These are phyloP conservation scores for Phrynosoma platyrhinos DNA, from an alignment of 2,113 vertebrate genomes.

Conservation along the genomic window DNA sequence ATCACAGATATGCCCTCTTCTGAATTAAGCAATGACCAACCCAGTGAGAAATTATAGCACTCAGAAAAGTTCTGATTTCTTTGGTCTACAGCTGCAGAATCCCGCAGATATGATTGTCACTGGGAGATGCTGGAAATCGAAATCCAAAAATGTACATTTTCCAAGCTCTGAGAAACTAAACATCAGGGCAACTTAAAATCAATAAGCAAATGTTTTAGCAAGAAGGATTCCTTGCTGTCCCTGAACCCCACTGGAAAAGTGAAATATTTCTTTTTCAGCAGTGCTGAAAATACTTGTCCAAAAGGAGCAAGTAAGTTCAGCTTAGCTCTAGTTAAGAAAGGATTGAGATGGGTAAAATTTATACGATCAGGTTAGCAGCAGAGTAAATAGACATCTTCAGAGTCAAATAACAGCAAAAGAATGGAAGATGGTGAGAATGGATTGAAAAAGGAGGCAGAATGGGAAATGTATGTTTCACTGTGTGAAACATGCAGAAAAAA, in stretches of 20 bases:
- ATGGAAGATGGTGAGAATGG: slow-evolving; percentile 1
- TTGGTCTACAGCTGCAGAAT: too few relatives aligned
- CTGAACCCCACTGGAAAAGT: background rate
- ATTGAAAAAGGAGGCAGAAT: background rate
- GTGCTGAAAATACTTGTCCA: background rate
- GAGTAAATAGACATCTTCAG: background rate
- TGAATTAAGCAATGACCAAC: too few relatives aligned
- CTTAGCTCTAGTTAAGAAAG: background rate
- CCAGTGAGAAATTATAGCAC: too few relatives aligned
- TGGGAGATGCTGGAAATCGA: too few relatives aligned
- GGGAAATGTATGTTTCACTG: slow-evolving; percentile 8
- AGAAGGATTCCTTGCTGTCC: too few relatives aligned
- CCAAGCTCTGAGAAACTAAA: background rate
- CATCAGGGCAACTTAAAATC: background rate
- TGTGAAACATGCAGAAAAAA: slow-evolving; percentile 40
- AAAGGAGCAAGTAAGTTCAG: background rate
- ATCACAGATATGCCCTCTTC: too few relatives aligned
- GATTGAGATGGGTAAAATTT: background rate
- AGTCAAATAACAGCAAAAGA: slow-evolving; percentile 28
- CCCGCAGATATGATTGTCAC: too few relatives aligned
- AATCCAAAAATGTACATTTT: background rate
- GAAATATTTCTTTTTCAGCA: background rate
- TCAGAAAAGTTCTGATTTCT: too few relatives aligned
- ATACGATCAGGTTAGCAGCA: background rate
- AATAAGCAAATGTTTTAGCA: background rate